phyloP scores from a whole-genome alignment of 2,797 vertebrate species.

The Sardinella longiceps region DNA sequence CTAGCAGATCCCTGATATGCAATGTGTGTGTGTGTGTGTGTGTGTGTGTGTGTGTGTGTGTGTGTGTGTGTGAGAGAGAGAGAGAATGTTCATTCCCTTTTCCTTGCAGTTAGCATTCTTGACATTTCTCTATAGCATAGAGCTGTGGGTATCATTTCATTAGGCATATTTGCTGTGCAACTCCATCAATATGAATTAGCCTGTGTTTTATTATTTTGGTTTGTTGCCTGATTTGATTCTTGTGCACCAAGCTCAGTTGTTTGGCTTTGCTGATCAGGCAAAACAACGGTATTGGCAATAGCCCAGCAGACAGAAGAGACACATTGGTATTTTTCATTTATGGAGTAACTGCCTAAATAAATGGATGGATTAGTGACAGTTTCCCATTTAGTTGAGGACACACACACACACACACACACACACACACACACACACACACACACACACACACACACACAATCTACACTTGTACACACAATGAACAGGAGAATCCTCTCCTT shows the following conservation, averaged over 20 bases:
- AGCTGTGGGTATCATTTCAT: neutral
- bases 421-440: neutral
- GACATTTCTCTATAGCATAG: neutral
- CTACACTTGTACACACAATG: neutral
- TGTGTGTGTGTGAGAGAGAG: neutral
- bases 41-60: neutral
- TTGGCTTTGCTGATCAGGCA: neutral
- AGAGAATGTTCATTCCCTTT: neutral
- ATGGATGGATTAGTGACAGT: neutral
- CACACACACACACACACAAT: conserved; percentile 22
- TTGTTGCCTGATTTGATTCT: neutral
- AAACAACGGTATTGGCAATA: neutral
- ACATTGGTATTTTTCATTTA: neutral
- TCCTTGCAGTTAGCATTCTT: neutral
- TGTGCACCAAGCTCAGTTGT: neutral
- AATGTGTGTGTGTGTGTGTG: neutral
- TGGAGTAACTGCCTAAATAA: neutral
- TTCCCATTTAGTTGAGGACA: neutral
- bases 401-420: conserved; percentile 18
- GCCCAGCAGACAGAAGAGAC: neutral
- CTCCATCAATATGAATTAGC: neutral
- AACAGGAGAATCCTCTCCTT: neutral
- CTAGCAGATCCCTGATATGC: neutral
- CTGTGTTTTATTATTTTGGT: neutral
- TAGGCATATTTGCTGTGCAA: neutral